These are phyloP conservation scores for Marmota monax DNA, from an alignment of 2,113 vertebrate species.

Conservation along the genomic window DNA sequence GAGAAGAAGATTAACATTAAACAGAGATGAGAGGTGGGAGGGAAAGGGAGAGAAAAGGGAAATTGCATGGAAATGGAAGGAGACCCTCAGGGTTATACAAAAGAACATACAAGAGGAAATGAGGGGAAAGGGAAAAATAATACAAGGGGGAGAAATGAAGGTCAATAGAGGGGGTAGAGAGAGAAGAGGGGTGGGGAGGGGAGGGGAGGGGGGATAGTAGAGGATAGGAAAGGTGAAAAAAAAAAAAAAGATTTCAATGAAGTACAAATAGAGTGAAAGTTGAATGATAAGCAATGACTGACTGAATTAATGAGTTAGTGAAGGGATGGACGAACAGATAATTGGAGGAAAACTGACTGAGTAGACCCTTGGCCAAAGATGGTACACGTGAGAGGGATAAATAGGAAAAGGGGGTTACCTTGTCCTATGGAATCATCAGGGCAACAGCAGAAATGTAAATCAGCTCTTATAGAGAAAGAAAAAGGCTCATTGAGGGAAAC, in stretches of 20 bases:
- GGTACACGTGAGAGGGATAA: not conserved
- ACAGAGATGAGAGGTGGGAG: too few species aligned
- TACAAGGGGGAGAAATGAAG: too few species aligned
- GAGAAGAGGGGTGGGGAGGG: too few species aligned
- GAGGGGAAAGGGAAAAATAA: too few species aligned
- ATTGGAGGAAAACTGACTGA: not conserved
- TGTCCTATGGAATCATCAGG: not conserved
- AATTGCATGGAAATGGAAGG: too few species aligned
- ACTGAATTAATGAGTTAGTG: not conserved
- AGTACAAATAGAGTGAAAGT: not conserved
- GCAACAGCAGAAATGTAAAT: not conserved
- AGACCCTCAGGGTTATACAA: too few species aligned
- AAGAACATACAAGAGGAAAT: too few species aligned
- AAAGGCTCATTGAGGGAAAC: not conserved
- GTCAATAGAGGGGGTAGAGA: too few species aligned
- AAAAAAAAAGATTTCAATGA: constrained; percentile 37
- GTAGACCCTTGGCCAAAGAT: not conserved
- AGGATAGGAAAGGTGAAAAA: too few species aligned
- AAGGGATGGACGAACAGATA: not conserved
- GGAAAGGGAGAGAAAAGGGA: too few species aligned
- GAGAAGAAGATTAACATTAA: too few species aligned
- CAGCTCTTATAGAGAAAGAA: not conserved
- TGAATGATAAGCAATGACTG: not conserved
- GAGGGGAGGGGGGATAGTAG: too few species aligned
- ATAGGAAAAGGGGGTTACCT: not conserved